Conservation (phyloP, 2,113 vertebrate genomes). For the Oxygymnocypris stewartii region DNA sequence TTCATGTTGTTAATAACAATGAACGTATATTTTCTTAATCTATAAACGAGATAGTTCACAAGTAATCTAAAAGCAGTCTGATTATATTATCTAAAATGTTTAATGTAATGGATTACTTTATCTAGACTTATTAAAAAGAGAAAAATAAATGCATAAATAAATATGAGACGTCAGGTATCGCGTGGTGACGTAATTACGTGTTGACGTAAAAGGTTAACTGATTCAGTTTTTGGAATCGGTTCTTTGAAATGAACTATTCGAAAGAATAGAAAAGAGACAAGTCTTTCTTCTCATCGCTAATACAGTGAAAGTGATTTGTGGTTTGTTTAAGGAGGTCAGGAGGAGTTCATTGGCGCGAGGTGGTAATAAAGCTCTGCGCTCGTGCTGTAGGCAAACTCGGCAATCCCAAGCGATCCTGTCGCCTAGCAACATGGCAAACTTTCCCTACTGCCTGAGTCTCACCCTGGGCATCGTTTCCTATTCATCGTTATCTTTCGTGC, state of each 20-base stretch:
- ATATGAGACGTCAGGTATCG: background rate
- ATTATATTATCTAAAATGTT: too few species aligned
- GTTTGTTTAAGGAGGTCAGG: background rate
- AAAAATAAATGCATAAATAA: background rate
- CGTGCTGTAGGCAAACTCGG: constrained; percentile 25
- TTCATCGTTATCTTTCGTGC: background rate
- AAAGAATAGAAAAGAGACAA: background rate
- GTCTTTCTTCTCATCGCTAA: background rate
- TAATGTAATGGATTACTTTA: too few species aligned
- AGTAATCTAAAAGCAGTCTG: too few species aligned
- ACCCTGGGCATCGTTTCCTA: background rate
- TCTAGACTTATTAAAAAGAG: background rate
- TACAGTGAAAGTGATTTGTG: background rate
- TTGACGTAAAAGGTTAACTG: background rate
- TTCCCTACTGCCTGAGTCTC: constrained; percentile 18
- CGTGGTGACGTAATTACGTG: background rate
- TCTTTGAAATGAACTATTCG: background rate
- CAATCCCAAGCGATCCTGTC: constrained; percentile 37
- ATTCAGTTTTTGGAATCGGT: background rate
- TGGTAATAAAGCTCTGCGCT: constrained; percentile 19
- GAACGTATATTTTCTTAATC: too few species aligned
- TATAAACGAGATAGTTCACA: too few species aligned
- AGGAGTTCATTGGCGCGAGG: constrained; percentile 20
- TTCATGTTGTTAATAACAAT: too few species aligned
- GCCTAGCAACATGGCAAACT: constrained; percentile 67